Evolutionary conservation across 2,888 invertebrate genomes (phyloP), one percentile per base, ranked within the genome.

Genomic region (Amblyjoppa proteus): DNA sequence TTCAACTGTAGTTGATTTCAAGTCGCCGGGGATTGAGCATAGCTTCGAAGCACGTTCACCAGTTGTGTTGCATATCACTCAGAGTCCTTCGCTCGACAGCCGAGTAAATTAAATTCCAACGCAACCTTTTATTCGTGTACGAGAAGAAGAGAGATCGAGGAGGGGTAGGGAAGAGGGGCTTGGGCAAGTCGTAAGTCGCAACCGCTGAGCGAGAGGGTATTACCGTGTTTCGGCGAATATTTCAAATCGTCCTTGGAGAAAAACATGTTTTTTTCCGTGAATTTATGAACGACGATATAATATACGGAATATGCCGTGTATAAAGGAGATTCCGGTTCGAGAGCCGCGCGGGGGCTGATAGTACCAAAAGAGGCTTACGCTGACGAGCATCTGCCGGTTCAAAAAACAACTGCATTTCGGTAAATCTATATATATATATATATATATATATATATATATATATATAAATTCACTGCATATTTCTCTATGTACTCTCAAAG

Each of bases 61-160:
- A 66, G 53, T 76, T 76, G 53, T 49, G 64, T 49, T 75, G 64
- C 31, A 56, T 64, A 68, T 77, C 77, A n/a, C 53, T 77, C 53
- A 77, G 49, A 66, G 66, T 49, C 13, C 38, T 49, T 13, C 28
- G 49, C 66, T 76, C 69, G 77, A 66, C 68, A 68, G 56, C 53
- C 38, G n/a, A 70, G 79, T 69, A 83, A 83, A 83, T 83, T 83
- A 75, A 83, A 79, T 83, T 79, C 69, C 74, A 34, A 34, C 34
- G n/a, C 75, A 75, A 69, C 41, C 53, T 77, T 77, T 77, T 51
- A 77, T 77, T 41, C 68, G 68, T 20, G 53, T 25, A 58, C 58
- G 58, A 58, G 28, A 58, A 28, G 34, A 34, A 13, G 11, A 13
- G 64, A 31, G 34, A 16, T 2, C 16, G 45, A 0, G 16, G 16